Evolutionary conservation across 2,113 vertebrate genomes (phyloP).

Genomic region (Sorex araneus): DNA sequence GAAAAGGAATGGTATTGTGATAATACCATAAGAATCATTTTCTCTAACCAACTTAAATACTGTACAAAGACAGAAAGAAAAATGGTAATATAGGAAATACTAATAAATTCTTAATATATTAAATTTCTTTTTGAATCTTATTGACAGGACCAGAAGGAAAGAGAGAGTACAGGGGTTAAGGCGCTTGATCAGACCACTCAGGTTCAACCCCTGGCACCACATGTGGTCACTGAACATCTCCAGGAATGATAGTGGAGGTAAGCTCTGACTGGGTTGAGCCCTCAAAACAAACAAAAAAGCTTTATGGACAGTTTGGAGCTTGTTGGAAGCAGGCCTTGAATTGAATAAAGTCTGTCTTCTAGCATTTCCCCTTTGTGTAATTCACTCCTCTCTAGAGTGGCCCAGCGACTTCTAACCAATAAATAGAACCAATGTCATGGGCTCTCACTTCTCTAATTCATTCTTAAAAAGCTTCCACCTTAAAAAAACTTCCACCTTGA

Average conservation of each 20-base stretch:
- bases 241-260: too few species aligned
- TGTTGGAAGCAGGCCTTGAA: too few species aligned
- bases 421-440: neutral
- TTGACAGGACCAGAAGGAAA: neutral
- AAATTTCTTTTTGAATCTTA: neutral
- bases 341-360: neutral
- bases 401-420: neutral
- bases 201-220: too few species aligned
- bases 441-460: neutral
- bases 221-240: too few species aligned
- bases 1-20: neutral
- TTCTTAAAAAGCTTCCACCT: neutral
- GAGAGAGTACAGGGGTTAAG: neutral
- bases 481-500: neutral
- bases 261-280: too few species aligned
- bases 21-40: neutral
- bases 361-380: neutral
- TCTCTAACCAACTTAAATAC: neutral
- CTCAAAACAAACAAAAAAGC: too few species aligned
- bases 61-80: slow-evolving; percentile 24
- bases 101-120: neutral
- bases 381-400: neutral
- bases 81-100: neutral
- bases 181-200: neutral
- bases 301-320: too few species aligned